Evolutionary conservation across 2,888 invertebrate genomes (phyloP).

Genomic region (Itoplectis maculator): DNA sequence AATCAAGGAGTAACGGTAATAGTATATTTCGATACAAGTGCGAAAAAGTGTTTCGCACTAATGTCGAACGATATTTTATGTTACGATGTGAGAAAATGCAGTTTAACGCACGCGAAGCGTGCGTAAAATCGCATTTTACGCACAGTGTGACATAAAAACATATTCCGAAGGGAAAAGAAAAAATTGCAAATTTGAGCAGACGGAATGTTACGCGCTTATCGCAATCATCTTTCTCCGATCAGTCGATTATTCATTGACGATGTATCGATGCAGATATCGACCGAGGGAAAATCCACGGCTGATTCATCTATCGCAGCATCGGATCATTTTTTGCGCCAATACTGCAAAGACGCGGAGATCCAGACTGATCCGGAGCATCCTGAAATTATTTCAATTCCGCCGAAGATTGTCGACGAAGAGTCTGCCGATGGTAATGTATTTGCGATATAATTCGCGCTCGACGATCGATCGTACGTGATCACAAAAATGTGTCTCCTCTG

Average conservation of each 20-base stretch:
- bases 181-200: too few species aligned
- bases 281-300: background rate
- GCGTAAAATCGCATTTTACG: too few species aligned
- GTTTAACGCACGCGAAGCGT: too few species aligned
- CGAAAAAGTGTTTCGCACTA: too few species aligned
- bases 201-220: background rate
- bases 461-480: too few species aligned
- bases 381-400: constrained; percentile 13
- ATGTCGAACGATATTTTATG: too few species aligned
- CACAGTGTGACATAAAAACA: too few species aligned
- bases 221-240: background rate
- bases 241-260: background rate
- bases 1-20: too few species aligned
- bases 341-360: constrained; percentile 19
- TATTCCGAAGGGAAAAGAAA: too few species aligned
- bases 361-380: constrained; percentile 21
- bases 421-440: background rate
- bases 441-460: background rate
- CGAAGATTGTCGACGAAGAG: constrained; percentile 1
- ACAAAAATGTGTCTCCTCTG: background rate
- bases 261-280: constrained; percentile 9
- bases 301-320: constrained; percentile 28
- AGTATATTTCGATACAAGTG: too few species aligned
- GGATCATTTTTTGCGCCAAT: constrained; percentile 24
- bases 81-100: too few species aligned